Evolutionary conservation across 2,113 vertebrate genomes (phyloP), one percentile per base, ranked within the genome.

Genomic region (Erythrocercus mccallii): DNA sequence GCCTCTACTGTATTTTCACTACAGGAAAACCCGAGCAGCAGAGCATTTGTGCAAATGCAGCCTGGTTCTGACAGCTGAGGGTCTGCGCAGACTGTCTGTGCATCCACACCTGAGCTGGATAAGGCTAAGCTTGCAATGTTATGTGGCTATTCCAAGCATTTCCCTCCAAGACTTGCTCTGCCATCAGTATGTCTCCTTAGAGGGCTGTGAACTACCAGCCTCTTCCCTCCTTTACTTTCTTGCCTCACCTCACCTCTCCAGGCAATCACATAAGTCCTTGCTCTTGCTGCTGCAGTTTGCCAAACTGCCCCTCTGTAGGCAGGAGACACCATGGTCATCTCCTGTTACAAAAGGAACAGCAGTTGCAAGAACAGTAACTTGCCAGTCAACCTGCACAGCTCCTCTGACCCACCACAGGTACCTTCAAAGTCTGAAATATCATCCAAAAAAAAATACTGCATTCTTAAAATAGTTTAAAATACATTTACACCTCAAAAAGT

Each of bases 401-500:
- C 35, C 65, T 80, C 23, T 24, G 6, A 37, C 18, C 25, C 35
- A 31, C 4, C 53, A 73, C 1, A 5, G 14, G 4, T 14, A 42
- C 44, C 27, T 72, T 61, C 74, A 70, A 87, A 87, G 62, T 10
- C 58, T 57, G 30, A 86, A 69, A 45, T 40, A 30, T 42, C 35
- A 60, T 31, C 68, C 44, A 57, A 61, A 88, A 42, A 90, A 70
- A 88, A 33, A 42, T 16, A 30, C 15, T 35, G 27, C 27, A 72
- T 17, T 71, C 60, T 44, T 88, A 87, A 94, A 96, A 88, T 70
- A 86, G 23, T 54, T 79, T 15, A 31, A 92, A 81, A 85, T 38
- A 11, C 38, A 81, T 94, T 91, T 86, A 90, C 35, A 88, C 31
- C 30, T 84, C 88, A 82, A 76, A 92, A 80, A 74, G 50, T 45